A percentile compares a stretch with the other conserved stretches of the same genome.
phyloP scores from a whole-genome alignment of 2,888 invertebrate species.

The Ashinkailepas kermadecensis region DNA sequence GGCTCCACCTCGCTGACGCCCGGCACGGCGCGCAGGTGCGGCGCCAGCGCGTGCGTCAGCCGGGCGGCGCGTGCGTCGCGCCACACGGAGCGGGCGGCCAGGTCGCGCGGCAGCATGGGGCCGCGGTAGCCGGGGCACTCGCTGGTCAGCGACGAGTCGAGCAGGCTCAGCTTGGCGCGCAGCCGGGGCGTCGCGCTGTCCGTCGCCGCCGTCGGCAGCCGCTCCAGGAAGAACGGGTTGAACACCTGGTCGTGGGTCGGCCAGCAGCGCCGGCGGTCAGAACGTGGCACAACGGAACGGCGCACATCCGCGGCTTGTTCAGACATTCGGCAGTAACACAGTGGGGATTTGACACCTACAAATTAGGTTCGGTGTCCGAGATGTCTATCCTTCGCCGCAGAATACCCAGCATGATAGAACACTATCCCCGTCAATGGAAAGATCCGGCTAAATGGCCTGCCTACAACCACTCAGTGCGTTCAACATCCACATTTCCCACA shows the following conservation, averaged over 20 bases:
- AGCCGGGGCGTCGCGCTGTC: constrained; percentile 38
- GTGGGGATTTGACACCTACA: too few relatives aligned
- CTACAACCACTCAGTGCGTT: too few relatives aligned
- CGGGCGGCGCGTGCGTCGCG: constrained; percentile 51
- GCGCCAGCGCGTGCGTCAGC: constrained; percentile 47
- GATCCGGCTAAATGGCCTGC: too few relatives aligned
- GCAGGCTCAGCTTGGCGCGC: constrained; percentile 51
- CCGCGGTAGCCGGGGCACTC: constrained; percentile 54
- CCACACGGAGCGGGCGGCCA: constrained; percentile 46
- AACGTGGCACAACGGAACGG: too few relatives aligned
- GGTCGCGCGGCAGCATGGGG: constrained; percentile 51
- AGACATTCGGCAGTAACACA: too few relatives aligned
- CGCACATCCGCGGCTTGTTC: too few relatives aligned
- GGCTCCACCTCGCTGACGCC: not conserved
- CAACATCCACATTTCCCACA: too few relatives aligned
- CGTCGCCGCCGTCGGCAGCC: constrained; percentile 43
- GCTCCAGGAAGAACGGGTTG: constrained; percentile 52
- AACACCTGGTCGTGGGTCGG: constrained; percentile 46
- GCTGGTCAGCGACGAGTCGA: constrained; percentile 56
- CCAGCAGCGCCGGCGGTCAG: too few relatives aligned
- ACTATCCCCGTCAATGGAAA: too few relatives aligned
- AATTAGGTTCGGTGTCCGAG: too few relatives aligned
- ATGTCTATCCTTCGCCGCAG: too few relatives aligned
- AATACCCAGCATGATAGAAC: too few relatives aligned
- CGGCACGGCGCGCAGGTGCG: constrained; percentile 40